Evolutionary conservation across 2,888 invertebrate species (phyloP), one percentile per base, ranked within the genome.

Genomic region (Ennomos quercinarius): DNA sequence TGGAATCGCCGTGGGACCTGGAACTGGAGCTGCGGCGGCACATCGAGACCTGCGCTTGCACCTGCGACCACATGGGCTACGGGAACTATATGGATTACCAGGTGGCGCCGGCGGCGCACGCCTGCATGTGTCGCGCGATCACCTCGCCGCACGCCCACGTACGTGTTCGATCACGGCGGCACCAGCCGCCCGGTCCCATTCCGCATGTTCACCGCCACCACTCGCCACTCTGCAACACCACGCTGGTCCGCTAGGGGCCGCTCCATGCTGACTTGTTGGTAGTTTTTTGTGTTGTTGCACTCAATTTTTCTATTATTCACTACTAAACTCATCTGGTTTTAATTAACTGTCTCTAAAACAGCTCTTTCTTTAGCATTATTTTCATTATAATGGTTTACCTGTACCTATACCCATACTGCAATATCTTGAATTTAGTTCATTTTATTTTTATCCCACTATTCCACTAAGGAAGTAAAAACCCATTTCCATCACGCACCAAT

Each of bases 51-150:
- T 97, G 97, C 93, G 95, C 96, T 76, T 97, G 97, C 93, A 96
- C 97, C 78, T 97, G 97, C 94, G 97, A 97, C 94, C 97, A 97
- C 94, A 96, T 97, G 96, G 97, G 97, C 84, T 97, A 97, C 93
- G 97, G 97, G 78, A 97, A 97, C 93, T 97, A 95, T 87, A 95
- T 97, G 95, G 97, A 97, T 93, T 97, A 97, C 93, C 97, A 97
- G 95, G 96, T 96, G 89, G 86, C 89, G 75, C 87, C 91, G 77
- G 86, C 84, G 70, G 89, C 88, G 72, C 90, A 91, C 81, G 89
- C 89, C 80, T 91, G 91, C 80, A 81, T 91, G 72, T 91, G 91
- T 82, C 91, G 91, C 81, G 91, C 91, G 73, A 87, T 91, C 86
- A 90, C 90, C 77, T 91, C 91, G 74, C 91, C 91, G 79, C 91